Percentiles rank a stretch among this genome's conserved stretches.
phyloP scores from a whole-genome alignment of 2,113 vertebrate species.

The Melanerpes aurifrons region DNA sequence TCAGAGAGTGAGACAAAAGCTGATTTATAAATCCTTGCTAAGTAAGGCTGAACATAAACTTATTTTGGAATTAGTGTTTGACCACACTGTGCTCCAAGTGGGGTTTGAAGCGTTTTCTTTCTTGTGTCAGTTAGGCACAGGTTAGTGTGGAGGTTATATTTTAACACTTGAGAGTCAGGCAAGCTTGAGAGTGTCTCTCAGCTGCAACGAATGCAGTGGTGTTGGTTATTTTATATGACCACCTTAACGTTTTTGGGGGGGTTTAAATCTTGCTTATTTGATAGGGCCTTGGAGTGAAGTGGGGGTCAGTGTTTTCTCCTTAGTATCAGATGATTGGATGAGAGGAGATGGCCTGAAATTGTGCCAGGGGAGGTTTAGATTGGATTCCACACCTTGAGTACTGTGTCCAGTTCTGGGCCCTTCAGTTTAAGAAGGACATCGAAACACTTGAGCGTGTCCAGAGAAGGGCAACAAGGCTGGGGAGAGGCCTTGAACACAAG shows the following conservation, averaged over 20 bases:
- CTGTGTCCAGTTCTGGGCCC: too few relatives aligned
- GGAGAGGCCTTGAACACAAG: too few relatives aligned
- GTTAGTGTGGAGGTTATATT: conserved; percentile 18
- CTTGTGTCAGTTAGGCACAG: conserved; percentile 12
- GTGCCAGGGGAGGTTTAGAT: too few relatives aligned
- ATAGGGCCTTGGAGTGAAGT: too few relatives aligned
- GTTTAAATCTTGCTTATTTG: background rate
- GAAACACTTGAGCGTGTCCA: too few relatives aligned
- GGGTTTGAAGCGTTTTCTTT: conserved; percentile 37
- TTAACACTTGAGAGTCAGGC: conserved; percentile 51
- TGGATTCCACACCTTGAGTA: too few relatives aligned
- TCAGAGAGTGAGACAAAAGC: conserved; percentile 52
- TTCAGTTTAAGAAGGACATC: too few relatives aligned
- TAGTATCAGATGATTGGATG: too few relatives aligned
- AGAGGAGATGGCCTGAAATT: too few relatives aligned
- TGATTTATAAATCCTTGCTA: conserved; percentile 56
- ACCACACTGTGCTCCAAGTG: conserved; percentile 35
- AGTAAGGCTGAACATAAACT: conserved; percentile 50
- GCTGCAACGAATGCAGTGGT: background rate
- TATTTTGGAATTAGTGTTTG: conserved; percentile 65
- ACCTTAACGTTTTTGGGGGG: background rate
- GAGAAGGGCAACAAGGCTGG: too few relatives aligned
- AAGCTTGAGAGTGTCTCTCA: background rate
- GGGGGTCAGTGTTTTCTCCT: too few relatives aligned
- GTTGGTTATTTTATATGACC: background rate